Conservation (phyloP, 2,797 vertebrate genomes). For the Australoheros facetus region DNA sequence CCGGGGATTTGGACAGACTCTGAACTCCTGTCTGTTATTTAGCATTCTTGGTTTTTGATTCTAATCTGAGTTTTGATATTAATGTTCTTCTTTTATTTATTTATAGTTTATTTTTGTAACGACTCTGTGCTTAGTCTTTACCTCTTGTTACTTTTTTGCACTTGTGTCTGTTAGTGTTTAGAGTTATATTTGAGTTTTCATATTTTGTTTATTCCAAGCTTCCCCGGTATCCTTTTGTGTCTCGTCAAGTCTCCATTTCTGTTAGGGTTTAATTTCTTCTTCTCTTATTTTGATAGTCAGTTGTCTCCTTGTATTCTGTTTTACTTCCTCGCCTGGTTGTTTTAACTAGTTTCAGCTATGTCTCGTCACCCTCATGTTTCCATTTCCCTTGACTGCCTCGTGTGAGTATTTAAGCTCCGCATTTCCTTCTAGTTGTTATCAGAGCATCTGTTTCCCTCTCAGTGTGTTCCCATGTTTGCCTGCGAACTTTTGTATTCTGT, state of each 20-base stretch:
- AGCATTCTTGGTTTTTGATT: too few species aligned
- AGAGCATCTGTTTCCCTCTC: not conserved
- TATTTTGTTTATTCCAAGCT: not conserved
- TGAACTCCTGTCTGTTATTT: too few species aligned
- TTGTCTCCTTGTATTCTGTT: not conserved
- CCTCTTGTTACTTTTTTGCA: too few species aligned
- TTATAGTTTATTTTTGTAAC: too few species aligned
- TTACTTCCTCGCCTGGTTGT: not conserved
- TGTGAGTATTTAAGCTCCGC: not conserved
- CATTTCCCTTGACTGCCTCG: not conserved
- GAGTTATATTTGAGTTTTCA: not conserved
- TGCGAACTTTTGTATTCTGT: not conserved
- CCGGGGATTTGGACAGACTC: too few species aligned
- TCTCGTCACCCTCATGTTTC: not conserved
- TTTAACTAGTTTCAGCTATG: not conserved
- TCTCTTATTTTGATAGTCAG: not conserved
- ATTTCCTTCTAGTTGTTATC: too few species aligned
- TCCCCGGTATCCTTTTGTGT: not conserved
- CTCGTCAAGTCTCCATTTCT: not conserved
- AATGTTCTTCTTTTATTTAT: too few species aligned
- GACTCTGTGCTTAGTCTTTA: too few species aligned
- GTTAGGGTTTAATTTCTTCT: not conserved
- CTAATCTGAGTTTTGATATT: too few species aligned
- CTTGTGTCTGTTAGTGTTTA: not conserved
- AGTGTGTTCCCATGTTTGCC: not conserved